Percentiles rank a stretch among this genome's conserved stretches.
Evolutionary conservation across 2,113 vertebrate species (phyloP).

Genomic region (Thunnus thynnus): DNA sequence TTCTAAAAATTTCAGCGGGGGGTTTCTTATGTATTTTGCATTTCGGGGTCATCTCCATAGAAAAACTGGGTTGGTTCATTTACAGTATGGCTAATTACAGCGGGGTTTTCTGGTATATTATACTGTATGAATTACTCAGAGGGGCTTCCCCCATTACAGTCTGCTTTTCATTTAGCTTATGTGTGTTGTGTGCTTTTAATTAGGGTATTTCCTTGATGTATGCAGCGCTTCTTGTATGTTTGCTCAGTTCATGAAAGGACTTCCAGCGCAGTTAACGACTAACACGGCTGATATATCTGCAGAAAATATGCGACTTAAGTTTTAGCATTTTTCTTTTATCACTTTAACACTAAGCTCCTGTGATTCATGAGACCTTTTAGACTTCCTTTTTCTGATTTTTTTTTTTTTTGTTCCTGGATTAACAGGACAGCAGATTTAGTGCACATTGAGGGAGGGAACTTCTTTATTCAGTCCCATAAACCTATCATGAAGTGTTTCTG

Average conservation of each 20-base stretch:
- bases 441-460: neutral
- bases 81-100: constrained; percentile 53
- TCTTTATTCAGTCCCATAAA: constrained; percentile 1
- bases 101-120: neutral
- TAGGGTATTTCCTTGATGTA: constrained; percentile 47
- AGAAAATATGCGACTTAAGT: neutral
- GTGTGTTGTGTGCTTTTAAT: constrained; percentile 40
- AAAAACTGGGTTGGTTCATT: constrained; percentile 60
- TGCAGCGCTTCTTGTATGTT: constrained; percentile 30
- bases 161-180: constrained; percentile 45
- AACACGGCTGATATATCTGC: neutral
- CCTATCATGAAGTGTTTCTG: neutral
- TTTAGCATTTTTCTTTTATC: neutral
- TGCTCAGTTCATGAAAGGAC: constrained; percentile 8
- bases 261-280: neutral
- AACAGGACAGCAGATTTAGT: neutral
- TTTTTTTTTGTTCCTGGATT: too few relatives aligned
- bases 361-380: neutral
- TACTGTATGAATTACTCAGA: constrained; percentile 36
- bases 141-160: constrained; percentile 42
- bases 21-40: constrained; percentile 38
- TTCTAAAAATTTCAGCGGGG: constrained; percentile 8
- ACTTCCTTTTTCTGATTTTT: neutral
- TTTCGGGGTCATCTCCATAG: constrained; percentile 55
- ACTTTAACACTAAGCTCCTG: neutral